These are phyloP conservation scores for Upupa epops DNA, from an alignment of 2,113 vertebrate genomes.

Conservation along the genomic window DNA sequence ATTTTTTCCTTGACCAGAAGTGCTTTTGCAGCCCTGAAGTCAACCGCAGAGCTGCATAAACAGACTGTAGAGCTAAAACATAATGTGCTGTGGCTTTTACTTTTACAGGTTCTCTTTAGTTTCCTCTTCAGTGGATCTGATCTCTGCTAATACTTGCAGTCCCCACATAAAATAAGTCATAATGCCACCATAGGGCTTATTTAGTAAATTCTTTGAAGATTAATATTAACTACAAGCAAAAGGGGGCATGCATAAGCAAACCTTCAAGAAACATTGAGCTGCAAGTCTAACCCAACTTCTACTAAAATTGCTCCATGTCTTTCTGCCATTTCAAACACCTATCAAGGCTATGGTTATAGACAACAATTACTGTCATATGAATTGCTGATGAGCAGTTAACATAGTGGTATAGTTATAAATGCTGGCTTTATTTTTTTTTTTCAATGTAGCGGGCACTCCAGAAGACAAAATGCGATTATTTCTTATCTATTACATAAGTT, in stretches of 20 bases:
- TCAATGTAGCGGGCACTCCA: slow-evolving; percentile 88
- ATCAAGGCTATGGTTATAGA: neutral
- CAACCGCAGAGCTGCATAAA: neutral
- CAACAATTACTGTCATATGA: neutral
- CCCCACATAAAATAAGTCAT: neutral
- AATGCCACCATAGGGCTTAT: neutral
- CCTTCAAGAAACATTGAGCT: neutral
- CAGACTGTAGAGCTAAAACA: neutral
- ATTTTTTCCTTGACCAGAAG: neutral
- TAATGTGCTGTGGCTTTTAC: neutral
- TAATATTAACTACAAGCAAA: neutral
- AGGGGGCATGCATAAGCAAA: neutral
- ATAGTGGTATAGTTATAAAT: neutral
- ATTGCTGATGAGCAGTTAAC: neutral
- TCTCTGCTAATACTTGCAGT: neutral
- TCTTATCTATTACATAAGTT: slow-evolving; percentile 94
- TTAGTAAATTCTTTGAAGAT: neutral
- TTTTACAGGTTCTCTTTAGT: neutral
- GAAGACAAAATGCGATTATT: slow-evolving; percentile 99
- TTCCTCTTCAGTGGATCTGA: neutral
- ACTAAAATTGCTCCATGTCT: neutral
- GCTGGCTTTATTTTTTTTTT: neutral
- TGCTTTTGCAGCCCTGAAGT: neutral
- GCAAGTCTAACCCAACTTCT: neutral
- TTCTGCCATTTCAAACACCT: neutral